Base-by-base conservation (phyloP, 2,797 vertebrate species). In the Phataginus tricuspis region DNA sequence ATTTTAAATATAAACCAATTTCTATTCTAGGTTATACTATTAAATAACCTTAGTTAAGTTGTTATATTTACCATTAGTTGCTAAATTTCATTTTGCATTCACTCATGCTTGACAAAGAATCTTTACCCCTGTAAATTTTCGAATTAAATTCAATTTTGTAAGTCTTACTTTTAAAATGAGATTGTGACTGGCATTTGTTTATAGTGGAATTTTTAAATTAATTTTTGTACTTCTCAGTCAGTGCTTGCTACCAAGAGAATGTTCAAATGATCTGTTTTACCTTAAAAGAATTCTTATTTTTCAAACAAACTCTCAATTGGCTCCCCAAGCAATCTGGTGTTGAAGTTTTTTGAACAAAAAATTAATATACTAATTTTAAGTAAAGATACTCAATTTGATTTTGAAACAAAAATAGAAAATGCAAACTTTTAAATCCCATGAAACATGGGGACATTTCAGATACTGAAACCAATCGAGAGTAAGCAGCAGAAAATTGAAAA, bases 41-140 rank as follows among this genome's bases (percentile, higher is more conserved):
- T 68, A 51, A 92, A 51, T 66, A 83, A 66, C 49, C 88, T 2
- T 59, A 79, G 55, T 37, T 69, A 82, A 94, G 39, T 66, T 84
- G 37, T 92, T 42, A 21, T 51, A 21, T 45, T 66, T 80, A 86
- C 51, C 16, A 31, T 95, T 72, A 29, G 5, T 71, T 96, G 92
- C 37, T 96, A 83, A 84, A 69, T 95, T 96, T 80, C 45, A 53
- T 91, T 95, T 93, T 94, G 59, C 53, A 72, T 55, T 79, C 57
- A 93, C 37, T 92, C 45, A 39, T 89, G 85, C 80, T 95, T 91
- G 29, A 96, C 78, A 75, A 90, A 77, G 27, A 86, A 89, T 31
- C 49, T 15, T 96, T 37, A 69, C n/a, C 61, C 53, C 91, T 97
- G 96, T 91, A 78, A 96, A 95, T 85, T 97, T 95, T 96, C 92